A percentile compares a stretch with the other conserved stretches of the same genome.
phyloP scores from a whole-genome alignment of 2,888 invertebrate species.

The Zygogramma bicolorata region DNA sequence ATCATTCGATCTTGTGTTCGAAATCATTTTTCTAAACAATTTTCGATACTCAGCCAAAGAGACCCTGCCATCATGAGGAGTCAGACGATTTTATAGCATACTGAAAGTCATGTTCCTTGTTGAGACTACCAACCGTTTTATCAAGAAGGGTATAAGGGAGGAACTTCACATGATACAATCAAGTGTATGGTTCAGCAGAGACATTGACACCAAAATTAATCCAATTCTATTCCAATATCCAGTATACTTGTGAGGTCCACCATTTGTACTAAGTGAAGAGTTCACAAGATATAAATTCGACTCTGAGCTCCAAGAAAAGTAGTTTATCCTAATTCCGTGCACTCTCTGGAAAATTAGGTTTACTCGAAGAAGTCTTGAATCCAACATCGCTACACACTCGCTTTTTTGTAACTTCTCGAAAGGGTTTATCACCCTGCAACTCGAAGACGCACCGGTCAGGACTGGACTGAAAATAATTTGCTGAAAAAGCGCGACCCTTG shows the following conservation, averaged over 20 bases:
- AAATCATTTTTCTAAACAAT: too few species aligned
- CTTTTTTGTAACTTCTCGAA: neutral
- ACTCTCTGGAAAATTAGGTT: neutral
- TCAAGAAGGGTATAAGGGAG: too few species aligned
- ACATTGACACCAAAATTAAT: neutral
- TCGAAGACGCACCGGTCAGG: neutral
- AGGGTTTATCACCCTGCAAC: neutral
- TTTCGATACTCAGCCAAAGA: too few species aligned
- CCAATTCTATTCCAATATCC: neutral
- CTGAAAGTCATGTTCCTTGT: too few species aligned
- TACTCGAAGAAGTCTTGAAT: neutral
- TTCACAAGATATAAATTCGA: neutral
- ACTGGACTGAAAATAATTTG: neutral
- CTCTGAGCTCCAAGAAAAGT: neutral
- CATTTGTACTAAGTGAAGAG: neutral
- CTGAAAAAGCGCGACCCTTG: too few species aligned
- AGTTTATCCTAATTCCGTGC: neutral
- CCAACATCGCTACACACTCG: neutral
- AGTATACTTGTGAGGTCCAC: neutral
- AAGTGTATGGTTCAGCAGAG: too few species aligned
- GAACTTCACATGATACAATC: too few species aligned
- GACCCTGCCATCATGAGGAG: too few species aligned
- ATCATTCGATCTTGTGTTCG: too few species aligned
- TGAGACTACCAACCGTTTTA: too few species aligned
- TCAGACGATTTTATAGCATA: too few species aligned